phyloP scores from a whole-genome alignment of 2,888 invertebrate genomes.

The Ctenicera cuprea region DNA sequence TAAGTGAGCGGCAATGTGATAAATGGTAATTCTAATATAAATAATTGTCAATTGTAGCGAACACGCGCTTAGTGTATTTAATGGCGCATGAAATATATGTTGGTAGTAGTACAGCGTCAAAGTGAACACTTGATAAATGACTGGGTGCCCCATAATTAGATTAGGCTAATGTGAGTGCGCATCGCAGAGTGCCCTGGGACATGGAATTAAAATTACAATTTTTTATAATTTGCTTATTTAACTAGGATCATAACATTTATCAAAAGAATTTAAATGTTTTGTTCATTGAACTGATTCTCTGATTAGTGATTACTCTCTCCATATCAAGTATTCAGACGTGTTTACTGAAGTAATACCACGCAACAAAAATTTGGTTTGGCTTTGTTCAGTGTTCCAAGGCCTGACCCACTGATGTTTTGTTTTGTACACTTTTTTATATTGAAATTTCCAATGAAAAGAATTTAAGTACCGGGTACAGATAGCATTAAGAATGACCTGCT shows the following conservation, averaged over 20 bases:
- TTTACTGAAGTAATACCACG: constrained; percentile 17
- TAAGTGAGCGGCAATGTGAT: constrained; percentile 64
- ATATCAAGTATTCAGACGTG: neutral
- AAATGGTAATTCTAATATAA: constrained; percentile 65
- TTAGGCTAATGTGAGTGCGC: constrained; percentile 62
- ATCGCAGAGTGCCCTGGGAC: constrained; percentile 31
- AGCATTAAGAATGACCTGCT: constrained; percentile 46
- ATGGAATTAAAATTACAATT: constrained; percentile 11
- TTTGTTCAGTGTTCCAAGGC: constrained; percentile 37
- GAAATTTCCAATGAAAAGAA: constrained; percentile 39
- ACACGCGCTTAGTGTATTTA: constrained; percentile 62
- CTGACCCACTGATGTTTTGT: constrained; percentile 51
- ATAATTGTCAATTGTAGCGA: constrained; percentile 66
- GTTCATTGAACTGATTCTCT: too few relatives aligned
- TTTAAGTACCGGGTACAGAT: constrained; percentile 50
- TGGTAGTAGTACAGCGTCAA: constrained; percentile 47
- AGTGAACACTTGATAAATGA: constrained; percentile 58
- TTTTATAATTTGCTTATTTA: constrained; percentile 6
- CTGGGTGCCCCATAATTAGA: constrained; percentile 63
- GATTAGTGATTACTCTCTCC: neutral
- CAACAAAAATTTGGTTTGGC: constrained; percentile 6
- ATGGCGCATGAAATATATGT: constrained; percentile 67
- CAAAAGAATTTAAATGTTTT: too few relatives aligned
- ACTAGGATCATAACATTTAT: neutral
- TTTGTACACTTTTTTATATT: constrained; percentile 30